Base-by-base conservation (phyloP, 2,797 vertebrate genomes). In the Rousettus madagascariensis region DNA sequence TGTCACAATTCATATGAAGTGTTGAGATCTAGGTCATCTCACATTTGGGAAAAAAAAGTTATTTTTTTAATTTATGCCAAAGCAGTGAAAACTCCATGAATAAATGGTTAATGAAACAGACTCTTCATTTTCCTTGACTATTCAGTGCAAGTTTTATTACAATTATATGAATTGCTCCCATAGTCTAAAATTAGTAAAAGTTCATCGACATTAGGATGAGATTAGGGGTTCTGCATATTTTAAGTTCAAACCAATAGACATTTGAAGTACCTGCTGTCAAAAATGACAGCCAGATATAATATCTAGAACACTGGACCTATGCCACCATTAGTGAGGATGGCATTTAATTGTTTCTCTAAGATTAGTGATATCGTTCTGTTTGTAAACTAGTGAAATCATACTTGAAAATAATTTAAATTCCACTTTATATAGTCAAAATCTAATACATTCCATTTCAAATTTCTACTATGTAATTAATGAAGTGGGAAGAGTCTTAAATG, bases 61-160 rank as follows among this genome's bases (percentile, higher is more conserved):
- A 84, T 75, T 96, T 92, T 80, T 95, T 30, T 71, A 90, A 88
- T 90, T 96, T 94, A 72, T 63, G 57, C n/a, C 49, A 53, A 90
- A 82, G 13, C 24, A 46, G 33, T 36, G 38, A 92, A 86, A 93
- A 80, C 11, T 61, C 5, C 17, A 79, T 20, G 10, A 68, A 22
- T 86, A 69, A 53, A 26, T 80, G 19, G 20, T 74, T 63, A 95
- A 71, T 90, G 46, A 90, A 91, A 85, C 28, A 63, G 33, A 86
- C 1, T 46, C 33, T 77, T 90, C 2, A 6, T 80, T 4, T 72
- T 90, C 28, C 28, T 57, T 79, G 43, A 75, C 24, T 94, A 33
- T 65, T 79, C 4, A 71, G 41, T 63, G 1, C 15, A 66, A 63
- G 13, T 51, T 93, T 53, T 41, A 83, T 61, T 65, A 51, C 10